Percentiles rank a stretch among this genome's conserved stretches.
phyloP scores from a whole-genome alignment of 2,113 vertebrate genomes.

The Epinephelus lanceolatus region DNA sequence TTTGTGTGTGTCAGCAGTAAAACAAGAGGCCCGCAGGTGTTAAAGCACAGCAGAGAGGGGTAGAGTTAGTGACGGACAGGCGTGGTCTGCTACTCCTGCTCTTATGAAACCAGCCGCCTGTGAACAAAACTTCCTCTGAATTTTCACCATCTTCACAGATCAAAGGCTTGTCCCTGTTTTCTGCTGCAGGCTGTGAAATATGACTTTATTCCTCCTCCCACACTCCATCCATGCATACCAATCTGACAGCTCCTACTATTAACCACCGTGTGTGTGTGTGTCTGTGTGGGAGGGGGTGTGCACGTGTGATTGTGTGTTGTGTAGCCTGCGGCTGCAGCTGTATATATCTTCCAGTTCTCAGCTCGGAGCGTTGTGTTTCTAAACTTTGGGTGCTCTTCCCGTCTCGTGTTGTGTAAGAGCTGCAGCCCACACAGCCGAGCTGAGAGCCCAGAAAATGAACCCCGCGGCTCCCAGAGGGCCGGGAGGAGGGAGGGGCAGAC shows the following conservation, averaged over 20 bases:
- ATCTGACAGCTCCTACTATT: slow-evolving; percentile 37
- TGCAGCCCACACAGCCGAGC: slow-evolving; percentile 26
- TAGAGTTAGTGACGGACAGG: neutral
- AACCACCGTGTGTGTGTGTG: neutral
- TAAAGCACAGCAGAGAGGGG: neutral
- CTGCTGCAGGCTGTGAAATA: slow-evolving; percentile 54
- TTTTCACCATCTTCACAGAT: slow-evolving; percentile 38
- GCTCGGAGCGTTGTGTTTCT: slow-evolving; percentile 19
- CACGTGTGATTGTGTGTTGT: slow-evolving; percentile 1
- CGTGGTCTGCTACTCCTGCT: neutral
- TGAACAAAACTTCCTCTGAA: slow-evolving; percentile 29
- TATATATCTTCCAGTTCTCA: slow-evolving; percentile 9
- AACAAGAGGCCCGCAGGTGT: neutral
- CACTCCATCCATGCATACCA: slow-evolving; percentile 37
- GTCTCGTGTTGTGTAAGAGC: slow-evolving; percentile 49
- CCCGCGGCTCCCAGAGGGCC: neutral
- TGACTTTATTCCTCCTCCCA: slow-evolving; percentile 52
- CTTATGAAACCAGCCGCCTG: slow-evolving; percentile 31
- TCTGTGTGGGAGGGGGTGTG: neutral
- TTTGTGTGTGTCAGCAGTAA: neutral
- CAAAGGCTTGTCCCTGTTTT: slow-evolving; percentile 44
- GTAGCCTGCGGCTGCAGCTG: neutral
- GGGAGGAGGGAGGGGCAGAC: neutral
- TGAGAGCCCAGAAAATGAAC: neutral
- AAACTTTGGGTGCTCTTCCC: slow-evolving; percentile 26